phyloP scores from a whole-genome alignment of 2,113 vertebrate genomes.

The Oxyruncus cristatus region DNA sequence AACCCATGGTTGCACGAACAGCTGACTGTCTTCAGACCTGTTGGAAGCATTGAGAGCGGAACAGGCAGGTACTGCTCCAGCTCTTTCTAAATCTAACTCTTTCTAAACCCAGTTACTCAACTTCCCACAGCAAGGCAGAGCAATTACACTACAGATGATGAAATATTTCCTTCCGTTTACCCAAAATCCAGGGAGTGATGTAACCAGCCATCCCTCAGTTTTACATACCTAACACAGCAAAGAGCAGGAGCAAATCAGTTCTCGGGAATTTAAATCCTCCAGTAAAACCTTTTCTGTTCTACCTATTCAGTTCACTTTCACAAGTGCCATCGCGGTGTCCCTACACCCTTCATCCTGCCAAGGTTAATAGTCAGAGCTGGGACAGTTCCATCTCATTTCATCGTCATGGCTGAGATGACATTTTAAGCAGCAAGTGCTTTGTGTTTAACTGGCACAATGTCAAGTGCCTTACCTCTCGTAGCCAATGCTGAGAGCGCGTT shows the following conservation, averaged over 20 bases:
- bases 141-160: conserved; percentile 13
- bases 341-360: not conserved
- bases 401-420: conserved; percentile 21
- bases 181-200: conserved; percentile 9
- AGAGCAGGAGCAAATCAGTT: not conserved
- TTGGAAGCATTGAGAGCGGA: not conserved
- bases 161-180: conserved; percentile 65
- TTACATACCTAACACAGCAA: not conserved
- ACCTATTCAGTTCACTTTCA: not conserved
- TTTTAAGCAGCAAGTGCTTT: conserved; percentile 37
- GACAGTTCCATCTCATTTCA: conserved; percentile 21
- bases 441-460: not conserved
- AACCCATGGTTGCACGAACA: rapidly evolving
- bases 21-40: not conserved
- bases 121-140: conserved; percentile 40
- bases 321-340: not conserved
- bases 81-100: conserved; percentile 53
- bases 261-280: not conserved
- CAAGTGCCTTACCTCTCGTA: conserved; percentile 39
- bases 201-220: conserved; percentile 5
- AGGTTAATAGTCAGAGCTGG: not conserved
- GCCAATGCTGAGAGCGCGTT: not conserved
- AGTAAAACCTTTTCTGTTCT: not conserved
- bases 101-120: conserved; percentile 60
- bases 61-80: conserved; percentile 39